Evolutionary conservation across 1,140 invertebrate genomes (phyloP), one percentile per base, ranked within the genome.

Genomic region (Ganaspis sp.): DNA sequence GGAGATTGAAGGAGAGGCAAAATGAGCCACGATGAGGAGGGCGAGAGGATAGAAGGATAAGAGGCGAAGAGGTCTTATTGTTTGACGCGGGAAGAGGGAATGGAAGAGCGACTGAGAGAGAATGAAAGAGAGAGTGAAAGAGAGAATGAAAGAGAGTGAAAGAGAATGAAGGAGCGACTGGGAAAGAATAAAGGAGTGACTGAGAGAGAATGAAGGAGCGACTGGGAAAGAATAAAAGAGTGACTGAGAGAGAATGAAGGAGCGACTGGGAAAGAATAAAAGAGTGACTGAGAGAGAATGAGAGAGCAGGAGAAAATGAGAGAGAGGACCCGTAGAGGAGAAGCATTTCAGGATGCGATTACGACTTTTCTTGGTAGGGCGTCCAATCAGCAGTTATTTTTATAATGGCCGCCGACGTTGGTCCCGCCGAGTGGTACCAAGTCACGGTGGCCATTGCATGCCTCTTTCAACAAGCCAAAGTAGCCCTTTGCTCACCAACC

Each of bases 311-410:
- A 17, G 69, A 21, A 72, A 80, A 76, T 75, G 42, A 70, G 70
- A 77, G 82, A 54, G 76, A 75, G 69, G 78, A 23, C 54, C 79
- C 77, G 72, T 45, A 71, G 54, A 80, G 58, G 75, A 77, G 85
- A 85, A 84, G 83, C 86, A 86, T 88, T 87, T 88, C 86, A 89
- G 87, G 90, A 90, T 88, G 87, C 87, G 89, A 91, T 91, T 91
- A 91, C 86, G 90, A 91, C 90, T 91, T 91, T 91, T 91, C 90
- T 91, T 86, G 87, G 90, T 91, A 91, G 86, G 87, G 87, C 88
- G 89, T 90, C 86, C 90, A 90, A 91, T 91, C 90, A 90, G 89
- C 87, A 89, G 90, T 91, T 91, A 91, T 91, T 91, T 91, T 91
- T 91, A 89, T 90, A 91, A 91, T 90, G 86, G 85, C 87, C 83